Base-by-base conservation (phyloP, 1,140 invertebrate genomes). In the Lethrus apterus region DNA sequence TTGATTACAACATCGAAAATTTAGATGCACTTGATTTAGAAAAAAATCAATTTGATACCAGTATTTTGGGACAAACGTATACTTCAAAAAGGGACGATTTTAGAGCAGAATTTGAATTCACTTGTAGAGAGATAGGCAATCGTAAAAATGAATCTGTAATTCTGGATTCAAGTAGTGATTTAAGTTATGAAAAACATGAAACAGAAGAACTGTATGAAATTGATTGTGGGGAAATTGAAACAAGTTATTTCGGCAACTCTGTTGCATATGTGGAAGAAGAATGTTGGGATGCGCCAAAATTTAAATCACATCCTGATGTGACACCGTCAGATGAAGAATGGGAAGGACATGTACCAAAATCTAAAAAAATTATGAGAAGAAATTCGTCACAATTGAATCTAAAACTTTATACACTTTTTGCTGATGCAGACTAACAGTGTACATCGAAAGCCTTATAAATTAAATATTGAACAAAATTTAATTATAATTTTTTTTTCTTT, bases 251-350 rank as follows among this genome's bases (percentile, higher is more conserved):
- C 23, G 34, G 19, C 5, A 18, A 13, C 13, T 20, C 34, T 4
- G 1, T 9, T 18, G 19, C 10, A 13, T 3, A 18, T 5, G 19
- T 20, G 9, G 34, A 20, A 20, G 34, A 36, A 21, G 34, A 36
- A 36, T 36, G 8, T 4, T 36, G 34, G 34, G 34, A 36, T n/a
- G 15, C 19, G n/a, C 10, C 10, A 36, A 36, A 7, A 9, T 2
- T 20, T n/a, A 9, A 21, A 20, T 36, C 34, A 13, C 34, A 36
- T 13, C 34, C 34, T 0, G 34, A 36, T n/a, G 34, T 36, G 11
- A 36, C 34, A 20, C 4, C 17, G n/a, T 36, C 34, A n/a, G 34
- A 36, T 20, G 34, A 36, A 20, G 34, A 36, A 10, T 36, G 34
- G 34, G 18, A 36, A 36, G 34, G 34, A 36, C 23, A 36, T 20